Base-by-base conservation (phyloP, 2,113 vertebrate species). In the Chaetodon auriga region DNA sequence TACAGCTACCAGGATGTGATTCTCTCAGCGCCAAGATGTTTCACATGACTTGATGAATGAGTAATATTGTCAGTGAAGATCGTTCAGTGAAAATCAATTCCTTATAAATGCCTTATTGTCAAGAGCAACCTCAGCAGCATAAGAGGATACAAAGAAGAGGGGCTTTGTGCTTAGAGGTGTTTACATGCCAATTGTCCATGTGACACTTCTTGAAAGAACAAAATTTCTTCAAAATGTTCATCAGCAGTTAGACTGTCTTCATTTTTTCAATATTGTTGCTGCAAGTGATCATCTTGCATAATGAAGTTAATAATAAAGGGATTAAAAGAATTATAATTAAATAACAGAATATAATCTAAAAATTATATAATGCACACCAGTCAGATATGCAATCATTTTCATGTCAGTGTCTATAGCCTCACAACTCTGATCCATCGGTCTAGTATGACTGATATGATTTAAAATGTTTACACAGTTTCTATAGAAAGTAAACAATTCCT, bases 31-130 rank as follows among this genome's bases (percentile, higher is more conserved):
- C 69, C 82, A 83, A 84, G 68, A 85, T 73, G 21, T 35, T 80
- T 92, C 88, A 89, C 87, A 92, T 92, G 92, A 91, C 89, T 91
- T 75, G 41, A 80, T 85, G 79, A 90, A 86, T 85, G 77, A 60
- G 36, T 72, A 78, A 88, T 75, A 57, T 77, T 81, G 49, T 84
- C 58, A 71, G 9, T 82, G 41, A 69, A 58, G 82, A 78, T 78
- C 65, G 58, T 75, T 85, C 66, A 71, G 54, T 65, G n/a, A 68
- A 54, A 46, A 64, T 61, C n/a, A 35, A 15, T 25, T 48, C 57
- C 54, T 66, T 46, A 11, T 61, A 36, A 88, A 84, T 23, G 43
- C 41, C 19, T 66, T 48, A 62, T 77, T 70, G 23, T 78, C 46
- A n/a, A 43, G 54, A 68, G 30, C 23, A 48, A 58, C 61, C 57